These are phyloP conservation scores for Labroides dimidiatus DNA, from an alignment of 2,797 vertebrate species.

Conservation along the genomic window DNA sequence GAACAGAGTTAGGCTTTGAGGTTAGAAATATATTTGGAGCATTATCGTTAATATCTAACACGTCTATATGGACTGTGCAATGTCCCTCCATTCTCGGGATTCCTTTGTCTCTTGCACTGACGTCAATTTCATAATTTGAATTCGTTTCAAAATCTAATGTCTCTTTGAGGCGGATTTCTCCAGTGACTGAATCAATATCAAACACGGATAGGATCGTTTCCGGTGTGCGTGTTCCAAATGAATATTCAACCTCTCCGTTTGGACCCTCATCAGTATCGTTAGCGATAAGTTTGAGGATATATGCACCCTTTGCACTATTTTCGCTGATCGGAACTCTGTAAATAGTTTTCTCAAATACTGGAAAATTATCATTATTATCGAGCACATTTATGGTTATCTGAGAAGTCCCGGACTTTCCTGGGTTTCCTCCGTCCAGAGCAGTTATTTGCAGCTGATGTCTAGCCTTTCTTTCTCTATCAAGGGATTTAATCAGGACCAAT, in stretches of 20 bases:
- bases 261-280: slow-evolving; percentile 62
- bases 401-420: slow-evolving; percentile 55
- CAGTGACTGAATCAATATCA: slow-evolving; percentile 57
- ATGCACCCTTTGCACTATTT: slow-evolving; percentile 43
- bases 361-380: slow-evolving; percentile 71
- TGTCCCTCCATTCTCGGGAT: slow-evolving; percentile 67
- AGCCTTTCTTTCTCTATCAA: slow-evolving; percentile 64
- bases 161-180: slow-evolving; percentile 63
- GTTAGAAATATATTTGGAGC: slow-evolving; percentile 63
- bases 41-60: slow-evolving; percentile 73
- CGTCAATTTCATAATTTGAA: slow-evolving; percentile 58
- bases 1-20: slow-evolving; percentile 47
- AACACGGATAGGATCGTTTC: slow-evolving; percentile 49
- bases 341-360: slow-evolving; percentile 56
- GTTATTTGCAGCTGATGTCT: slow-evolving; percentile 59
- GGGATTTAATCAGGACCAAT: slow-evolving; percentile 58
- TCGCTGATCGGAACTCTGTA: slow-evolving; percentile 67
- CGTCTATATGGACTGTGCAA: slow-evolving; percentile 61
- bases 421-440: slow-evolving; percentile 71
- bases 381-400: slow-evolving; percentile 63
- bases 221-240: slow-evolving; percentile 55
- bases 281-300: slow-evolving; percentile 51
- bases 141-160: slow-evolving; percentile 74
- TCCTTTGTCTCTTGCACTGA: slow-evolving; percentile 70
- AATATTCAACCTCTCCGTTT: slow-evolving; percentile 67